Percentiles rank a stretch among this genome's conserved stretches.
These are phyloP conservation scores for Ephialtes manifestator DNA, from an alignment of 2,888 invertebrate species.

Conservation along the genomic window DNA sequence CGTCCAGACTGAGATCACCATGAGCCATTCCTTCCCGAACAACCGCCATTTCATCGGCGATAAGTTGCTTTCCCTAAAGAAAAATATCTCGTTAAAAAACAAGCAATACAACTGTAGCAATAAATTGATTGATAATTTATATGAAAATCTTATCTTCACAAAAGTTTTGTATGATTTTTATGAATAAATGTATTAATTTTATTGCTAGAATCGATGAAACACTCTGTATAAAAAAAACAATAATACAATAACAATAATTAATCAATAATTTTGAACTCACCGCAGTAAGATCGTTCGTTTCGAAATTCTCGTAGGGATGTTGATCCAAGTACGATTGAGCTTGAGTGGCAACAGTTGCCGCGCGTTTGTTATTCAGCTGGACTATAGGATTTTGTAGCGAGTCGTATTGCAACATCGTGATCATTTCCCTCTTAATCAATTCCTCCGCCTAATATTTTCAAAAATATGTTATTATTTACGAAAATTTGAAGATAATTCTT, in stretches of 20 bases:
- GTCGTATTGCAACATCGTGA: slow-evolving; percentile 97
- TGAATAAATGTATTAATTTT: too few species aligned
- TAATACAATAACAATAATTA: too few species aligned
- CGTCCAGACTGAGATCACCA: slow-evolving; percentile 96
- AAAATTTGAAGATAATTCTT: neutral
- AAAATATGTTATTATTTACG: neutral
- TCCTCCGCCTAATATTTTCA: slow-evolving; percentile 92
- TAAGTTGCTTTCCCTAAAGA: slow-evolving; percentile 88
- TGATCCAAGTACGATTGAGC: slow-evolving; percentile 94
- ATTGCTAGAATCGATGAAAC: neutral
- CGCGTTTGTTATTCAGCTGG: slow-evolving; percentile 87
- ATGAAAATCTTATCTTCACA: too few species aligned
- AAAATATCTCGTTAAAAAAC: slow-evolving; percentile 46
- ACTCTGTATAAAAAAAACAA: neutral
- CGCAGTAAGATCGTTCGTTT: slow-evolving; percentile 89
- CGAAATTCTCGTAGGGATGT: slow-evolving; percentile 93
- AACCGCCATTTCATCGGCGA: slow-evolving; percentile 94
- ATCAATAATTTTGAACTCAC: slow-evolving; percentile 75
- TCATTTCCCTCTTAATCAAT: slow-evolving; percentile 98
- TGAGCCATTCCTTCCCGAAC: slow-evolving; percentile 98
- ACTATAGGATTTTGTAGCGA: slow-evolving; percentile 91
- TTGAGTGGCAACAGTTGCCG: slow-evolving; percentile 87
- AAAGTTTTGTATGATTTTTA: too few species aligned
- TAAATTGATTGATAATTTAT: slow-evolving; percentile 3
- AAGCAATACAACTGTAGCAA: too few species aligned